Evolutionary conservation across 2,113 vertebrate species (phyloP), one percentile per base, ranked within the genome.

Genomic region (Sturnira hondurensis): DNA sequence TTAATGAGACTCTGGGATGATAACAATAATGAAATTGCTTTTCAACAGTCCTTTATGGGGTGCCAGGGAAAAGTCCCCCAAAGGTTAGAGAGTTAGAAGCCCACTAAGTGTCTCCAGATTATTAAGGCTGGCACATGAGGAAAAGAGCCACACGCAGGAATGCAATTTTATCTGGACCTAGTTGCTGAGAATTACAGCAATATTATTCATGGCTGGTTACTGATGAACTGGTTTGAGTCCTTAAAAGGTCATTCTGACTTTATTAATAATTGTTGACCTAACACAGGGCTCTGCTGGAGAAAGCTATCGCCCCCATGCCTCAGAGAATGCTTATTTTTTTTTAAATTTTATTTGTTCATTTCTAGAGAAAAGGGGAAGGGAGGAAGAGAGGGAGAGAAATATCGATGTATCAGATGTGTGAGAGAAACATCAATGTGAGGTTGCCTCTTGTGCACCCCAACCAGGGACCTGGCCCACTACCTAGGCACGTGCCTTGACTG

Each of bases 151-250:
- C 58, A 54, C 76, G 9, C 56, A 36, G 90, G 93, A 96, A 81
- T 28, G 76, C 61, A 87, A 77, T 65, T 67, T 89, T 92, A 90
- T 92, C 94, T 50, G 81, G 85, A 82, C 63, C 87, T 77, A 12
- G 47, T 24, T 36, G 61, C 77, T 78, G 43, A 96, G 90, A 95
- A 90, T 56, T 74, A 71, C 56, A 92, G 87, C 89, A 97, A 71
- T 80, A 94, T 96, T 97, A 94, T 96, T 96, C 88, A 95, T 82
- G 86, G 95, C 94, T 63, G 17, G 36, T 90, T 90, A 92, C 71
- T 67, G 93, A 86, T 38, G 63, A 65, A 81, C 91, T 26, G 7
- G 89, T 83, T 36, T 73, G 83, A 58, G 52, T 54, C 92, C 94
- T 93, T 94, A 91, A 97, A 95, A 94, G 91, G 93, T 73, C 91